These are phyloP conservation scores for Heliothis peltigera DNA, from an alignment of 2,888 invertebrate species.

Conservation along the genomic window DNA sequence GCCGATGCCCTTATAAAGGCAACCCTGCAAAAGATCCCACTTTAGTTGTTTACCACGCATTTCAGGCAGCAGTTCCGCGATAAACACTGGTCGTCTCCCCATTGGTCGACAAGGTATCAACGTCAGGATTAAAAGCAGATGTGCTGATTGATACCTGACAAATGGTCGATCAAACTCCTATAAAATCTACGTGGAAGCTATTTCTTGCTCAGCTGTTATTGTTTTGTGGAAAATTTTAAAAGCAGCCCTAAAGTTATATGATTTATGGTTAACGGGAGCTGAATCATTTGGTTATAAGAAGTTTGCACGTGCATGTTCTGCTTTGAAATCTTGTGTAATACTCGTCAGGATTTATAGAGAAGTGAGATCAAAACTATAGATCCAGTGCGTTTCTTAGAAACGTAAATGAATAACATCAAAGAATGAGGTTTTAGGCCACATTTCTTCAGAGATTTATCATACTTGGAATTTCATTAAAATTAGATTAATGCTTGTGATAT, in stretches of 20 bases:
- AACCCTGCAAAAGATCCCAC: conserved; percentile 21
- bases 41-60: conserved; percentile 19
- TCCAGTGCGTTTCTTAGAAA: conserved; percentile 30
- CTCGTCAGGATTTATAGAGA: conserved; percentile 25
- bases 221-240: conserved; percentile 41
- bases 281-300: conserved; percentile 41
- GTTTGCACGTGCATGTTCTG: conserved; percentile 24
- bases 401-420: conserved; percentile 2
- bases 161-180: conserved; percentile 56
- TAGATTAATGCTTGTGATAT: background rate
- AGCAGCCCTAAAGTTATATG: conserved; percentile 32
- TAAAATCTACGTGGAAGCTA: conserved; percentile 48
- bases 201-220: conserved; percentile 38
- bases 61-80: conserved; percentile 23
- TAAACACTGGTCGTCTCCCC: conserved; percentile 30
- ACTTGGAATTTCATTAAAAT: background rate
- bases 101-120: conserved; percentile 44
- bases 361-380: conserved; percentile 24
- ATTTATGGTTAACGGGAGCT: conserved; percentile 41
- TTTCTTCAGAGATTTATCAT: conserved; percentile 6
- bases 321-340: conserved; percentile 32
- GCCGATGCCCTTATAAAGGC: background rate
- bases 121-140: conserved; percentile 44
- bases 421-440: conserved; percentile 1
- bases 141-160: conserved; percentile 51